Evolutionary conservation across 37 sponge, comb jelly and placozoan genomes (phyloP).

Genomic region (Beroe ovata): DNA sequence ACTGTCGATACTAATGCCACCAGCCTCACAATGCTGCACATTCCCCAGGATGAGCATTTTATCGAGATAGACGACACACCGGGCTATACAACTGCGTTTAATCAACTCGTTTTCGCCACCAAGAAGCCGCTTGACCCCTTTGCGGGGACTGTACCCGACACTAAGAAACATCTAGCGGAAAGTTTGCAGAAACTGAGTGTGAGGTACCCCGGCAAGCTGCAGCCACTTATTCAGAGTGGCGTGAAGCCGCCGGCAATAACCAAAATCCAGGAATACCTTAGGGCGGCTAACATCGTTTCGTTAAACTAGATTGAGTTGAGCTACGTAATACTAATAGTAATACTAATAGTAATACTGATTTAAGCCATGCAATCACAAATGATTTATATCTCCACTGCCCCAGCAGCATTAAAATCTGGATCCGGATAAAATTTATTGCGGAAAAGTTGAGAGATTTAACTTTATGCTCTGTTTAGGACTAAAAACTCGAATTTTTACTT

Average conservation of each 20-base stretch:
- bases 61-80: slow-evolving; percentile 97
- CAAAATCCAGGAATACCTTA: slow-evolving; percentile 79
- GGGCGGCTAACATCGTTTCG: slow-evolving; percentile 77
- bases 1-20: no score
- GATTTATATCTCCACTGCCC: no score
- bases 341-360: no score
- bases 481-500: no score
- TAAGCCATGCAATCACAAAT: no score
- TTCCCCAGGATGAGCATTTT: slow-evolving; percentile 84
- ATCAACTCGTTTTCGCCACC: slow-evolving; percentile 86
- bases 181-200: slow-evolving; percentile 79
- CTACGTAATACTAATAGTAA: no score
- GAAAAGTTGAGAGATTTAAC: no score
- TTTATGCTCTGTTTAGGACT: no score
- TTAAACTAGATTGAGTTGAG: no score
- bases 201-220: slow-evolving; percentile 82
- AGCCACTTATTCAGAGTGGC: slow-evolving; percentile 75
- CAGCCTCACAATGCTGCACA: no score
- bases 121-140: slow-evolving; percentile 86
- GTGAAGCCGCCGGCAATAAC: slow-evolving; percentile 71
- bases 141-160: slow-evolving; percentile 71
- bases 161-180: slow-evolving; percentile 78
- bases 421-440: no score
- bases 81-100: slow-evolving; percentile 91
- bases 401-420: no score